Percentiles rank a stretch among this genome's conserved stretches.
Conservation (phyloP, 2,888 invertebrate genomes). For the Erebia ligea region DNA sequence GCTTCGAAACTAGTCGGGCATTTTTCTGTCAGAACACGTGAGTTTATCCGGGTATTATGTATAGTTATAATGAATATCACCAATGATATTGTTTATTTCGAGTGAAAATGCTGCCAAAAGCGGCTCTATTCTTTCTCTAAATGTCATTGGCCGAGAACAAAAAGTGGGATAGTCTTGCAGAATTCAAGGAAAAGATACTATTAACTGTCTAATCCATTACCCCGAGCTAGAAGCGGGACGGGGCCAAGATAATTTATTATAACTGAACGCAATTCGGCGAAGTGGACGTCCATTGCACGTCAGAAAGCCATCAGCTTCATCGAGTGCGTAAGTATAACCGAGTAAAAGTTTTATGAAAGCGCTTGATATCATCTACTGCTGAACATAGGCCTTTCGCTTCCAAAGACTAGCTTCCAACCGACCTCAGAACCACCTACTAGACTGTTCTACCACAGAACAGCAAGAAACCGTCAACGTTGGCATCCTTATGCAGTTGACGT, state of each 20-base stretch:
- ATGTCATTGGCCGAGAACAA: slow-evolving; percentile 17
- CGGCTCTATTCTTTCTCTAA: neutral
- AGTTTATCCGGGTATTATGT: no score
- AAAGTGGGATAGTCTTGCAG: slow-evolving; percentile 33
- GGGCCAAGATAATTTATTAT: slow-evolving; percentile 42
- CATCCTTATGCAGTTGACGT: no score
- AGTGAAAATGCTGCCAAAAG: neutral
- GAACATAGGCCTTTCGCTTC: no score
- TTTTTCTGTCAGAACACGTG: no score
- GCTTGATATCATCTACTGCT: no score
- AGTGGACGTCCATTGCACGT: slow-evolving; percentile 31
- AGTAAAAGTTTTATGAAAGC: neutral
- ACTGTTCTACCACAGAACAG: no score
- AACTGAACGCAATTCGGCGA: slow-evolving; percentile 35
- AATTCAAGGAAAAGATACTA: slow-evolving; percentile 37
- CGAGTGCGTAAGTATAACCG: neutral
- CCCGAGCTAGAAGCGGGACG: slow-evolving; percentile 30
- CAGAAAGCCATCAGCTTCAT: slow-evolving; percentile 25
- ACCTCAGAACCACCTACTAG: no score
- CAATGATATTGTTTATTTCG: no score
- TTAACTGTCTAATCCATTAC: slow-evolving; percentile 40
- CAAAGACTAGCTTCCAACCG: no score
- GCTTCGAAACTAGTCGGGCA: no score
- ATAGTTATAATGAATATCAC: no score
- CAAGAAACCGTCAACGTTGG: no score